Percentiles rank a stretch among this genome's conserved stretches.
phyloP scores from a whole-genome alignment of 2,888 invertebrate genomes.

The Leptopilina myrica region DNA sequence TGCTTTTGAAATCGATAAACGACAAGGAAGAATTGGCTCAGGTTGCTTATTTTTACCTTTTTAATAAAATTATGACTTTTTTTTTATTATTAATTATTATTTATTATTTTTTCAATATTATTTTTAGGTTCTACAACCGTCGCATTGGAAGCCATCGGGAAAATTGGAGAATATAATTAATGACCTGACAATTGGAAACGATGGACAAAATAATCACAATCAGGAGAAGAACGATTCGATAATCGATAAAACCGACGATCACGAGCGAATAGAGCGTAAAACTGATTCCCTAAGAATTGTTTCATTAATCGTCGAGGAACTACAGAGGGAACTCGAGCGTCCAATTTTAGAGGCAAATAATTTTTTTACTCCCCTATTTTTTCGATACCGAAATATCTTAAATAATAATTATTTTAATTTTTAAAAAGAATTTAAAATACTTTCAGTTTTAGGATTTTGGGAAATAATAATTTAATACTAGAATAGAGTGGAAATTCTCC shows the following conservation, averaged over 20 bases:
- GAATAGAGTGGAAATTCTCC: too few relatives aligned
- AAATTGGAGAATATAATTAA: constrained; percentile 67
- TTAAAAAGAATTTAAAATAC: too few relatives aligned
- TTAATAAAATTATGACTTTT: not conserved
- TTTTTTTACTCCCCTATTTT: not conserved
- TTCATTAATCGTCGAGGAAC: constrained; percentile 86
- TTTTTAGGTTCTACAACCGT: constrained; percentile 69
- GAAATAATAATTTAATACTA: too few relatives aligned
- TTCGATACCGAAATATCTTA: too few relatives aligned
- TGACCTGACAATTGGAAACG: constrained; percentile 63
- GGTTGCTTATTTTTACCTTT: constrained; percentile 75
- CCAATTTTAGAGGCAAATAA: constrained; percentile 68
- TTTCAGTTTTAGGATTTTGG: too few relatives aligned
- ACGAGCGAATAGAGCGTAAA: constrained; percentile 41
- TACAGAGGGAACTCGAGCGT: constrained; percentile 82
- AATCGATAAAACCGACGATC: constrained; percentile 52
- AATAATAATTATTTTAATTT: too few relatives aligned
- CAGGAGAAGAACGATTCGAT: constrained; percentile 55
- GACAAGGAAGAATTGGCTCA: constrained; percentile 94
- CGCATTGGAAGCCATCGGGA: constrained; percentile 68
- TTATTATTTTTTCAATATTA: not conserved
- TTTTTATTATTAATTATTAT: not conserved
- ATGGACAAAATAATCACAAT: constrained; percentile 48
- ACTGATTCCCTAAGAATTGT: constrained; percentile 78
- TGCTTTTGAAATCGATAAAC: constrained; percentile 94